Percentiles rank a stretch among this genome's conserved stretches.
Evolutionary conservation across 1,140 invertebrate genomes (phyloP).

Genomic region (Galleria mellonella): DNA sequence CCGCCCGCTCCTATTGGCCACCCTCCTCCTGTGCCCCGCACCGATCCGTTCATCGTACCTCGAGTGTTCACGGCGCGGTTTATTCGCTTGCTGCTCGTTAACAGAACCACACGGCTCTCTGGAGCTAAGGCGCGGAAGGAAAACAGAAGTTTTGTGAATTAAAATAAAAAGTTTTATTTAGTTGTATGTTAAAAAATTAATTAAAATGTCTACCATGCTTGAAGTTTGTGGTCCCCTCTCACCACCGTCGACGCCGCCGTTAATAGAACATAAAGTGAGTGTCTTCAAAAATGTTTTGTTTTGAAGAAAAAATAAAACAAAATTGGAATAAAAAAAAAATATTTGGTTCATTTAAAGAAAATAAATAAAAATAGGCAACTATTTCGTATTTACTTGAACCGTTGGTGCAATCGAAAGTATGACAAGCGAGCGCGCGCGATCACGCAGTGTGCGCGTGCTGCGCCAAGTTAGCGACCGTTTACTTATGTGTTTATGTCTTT

Average conservation of each 20-base stretch:
- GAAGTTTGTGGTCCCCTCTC: constrained; percentile 70
- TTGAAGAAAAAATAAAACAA: background rate
- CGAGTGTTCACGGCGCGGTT: constrained; percentile 52
- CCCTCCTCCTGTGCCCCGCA: constrained; percentile 25
- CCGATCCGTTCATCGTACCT: constrained; percentile 36
- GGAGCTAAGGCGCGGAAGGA: constrained; percentile 20
- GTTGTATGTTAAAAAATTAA: constrained; percentile 48
- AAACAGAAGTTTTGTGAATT: constrained; percentile 60
- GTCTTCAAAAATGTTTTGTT: constrained; percentile 15
- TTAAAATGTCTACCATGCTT: constrained; percentile 56
- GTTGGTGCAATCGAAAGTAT: constrained; percentile 61
- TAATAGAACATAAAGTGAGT: constrained; percentile 71
- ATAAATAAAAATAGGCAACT: too few species aligned
- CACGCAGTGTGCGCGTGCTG: constrained; percentile 58
- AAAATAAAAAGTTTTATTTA: constrained; percentile 59
- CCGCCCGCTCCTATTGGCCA: constrained; percentile 52
- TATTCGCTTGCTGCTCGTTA: constrained; percentile 60
- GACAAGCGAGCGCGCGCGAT: constrained; percentile 33
- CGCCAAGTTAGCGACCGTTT: constrained; percentile 30
- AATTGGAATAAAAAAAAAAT: too few species aligned
- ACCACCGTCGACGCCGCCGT: constrained; percentile 70
- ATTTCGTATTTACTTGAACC: background rate
- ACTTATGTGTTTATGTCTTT: constrained; percentile 56
- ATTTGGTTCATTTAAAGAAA: too few species aligned
- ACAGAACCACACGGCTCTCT: constrained; percentile 41